Evolutionary conservation across 2,797 vertebrate species (phyloP), one percentile per base, ranked within the genome.

Genomic region (Malacoraja senta): DNA sequence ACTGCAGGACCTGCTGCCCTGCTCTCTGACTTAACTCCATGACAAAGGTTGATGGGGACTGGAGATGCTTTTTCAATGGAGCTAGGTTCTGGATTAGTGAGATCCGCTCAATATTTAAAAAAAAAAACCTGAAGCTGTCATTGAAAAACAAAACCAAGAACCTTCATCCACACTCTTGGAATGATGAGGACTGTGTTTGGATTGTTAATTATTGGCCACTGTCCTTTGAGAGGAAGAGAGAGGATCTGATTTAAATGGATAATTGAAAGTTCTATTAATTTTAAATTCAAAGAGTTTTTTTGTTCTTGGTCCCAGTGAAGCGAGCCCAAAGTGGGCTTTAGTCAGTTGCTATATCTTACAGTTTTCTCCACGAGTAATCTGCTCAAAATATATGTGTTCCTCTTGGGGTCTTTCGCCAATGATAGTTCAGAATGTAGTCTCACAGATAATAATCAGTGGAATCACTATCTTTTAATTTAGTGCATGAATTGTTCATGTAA

Each of bases 401-500:
- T 1, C 71, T 53, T 26, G 68, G 24, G 19, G 68, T 72, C 35
- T 72, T 2, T 1, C 72, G 44, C 21, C 35, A 0, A 74, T 71
- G 88, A 38, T 72, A 44, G 15, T 76, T 76, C 10, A 8, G 71
- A 76, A 76, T 58, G 19, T 38, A 92, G 90, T 71, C 90, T 53
- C 90, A 58, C 71, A n/a, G 90, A 92, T 76, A 44, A 53, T 13
- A n/a, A 76, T 58, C 90, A 44, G 35, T 38, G 12, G 12, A 15
- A 26, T 74, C 90, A 26, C 12, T 53, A 8, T 53, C 24, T 29
- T 53, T 92, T 44, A 15, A 74, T 92, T 92, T 76, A 53, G 72
- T 74, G 38, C 90, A 92, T 91, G 88, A 91, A 91, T 91, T 72
- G 86, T 71, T 38, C 86, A 35, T 10, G 86, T 68, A 9, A 3